These are phyloP conservation scores for Sarcoramphus papa DNA, from an alignment of 2,797 vertebrate species.

Conservation along the genomic window DNA sequence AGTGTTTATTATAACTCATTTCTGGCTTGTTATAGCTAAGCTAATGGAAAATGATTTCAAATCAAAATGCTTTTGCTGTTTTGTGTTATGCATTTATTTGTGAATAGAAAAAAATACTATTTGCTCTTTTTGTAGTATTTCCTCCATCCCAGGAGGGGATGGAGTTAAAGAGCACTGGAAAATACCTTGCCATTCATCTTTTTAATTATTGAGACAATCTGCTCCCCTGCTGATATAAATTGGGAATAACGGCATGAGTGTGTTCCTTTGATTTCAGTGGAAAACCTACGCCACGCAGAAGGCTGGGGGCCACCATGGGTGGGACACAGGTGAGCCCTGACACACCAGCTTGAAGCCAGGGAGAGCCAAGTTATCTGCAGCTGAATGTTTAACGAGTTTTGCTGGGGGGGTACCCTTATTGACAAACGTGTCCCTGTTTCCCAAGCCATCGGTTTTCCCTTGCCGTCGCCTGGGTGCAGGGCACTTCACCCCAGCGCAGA, in stretches of 20 bases:
- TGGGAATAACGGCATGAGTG: accelerated
- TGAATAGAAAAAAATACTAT: neutral
- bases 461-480: neutral
- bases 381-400: accelerated
- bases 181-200: neutral
- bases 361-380: neutral
- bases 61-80: neutral
- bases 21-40: neutral
- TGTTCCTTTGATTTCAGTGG: neutral
- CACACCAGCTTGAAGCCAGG: accelerated
- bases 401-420: accelerated
- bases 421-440: neutral
- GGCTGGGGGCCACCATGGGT: accelerated
- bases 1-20: neutral
- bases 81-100: neutral
- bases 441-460: neutral
- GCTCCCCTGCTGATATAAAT: neutral
- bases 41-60: neutral
- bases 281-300: accelerated
- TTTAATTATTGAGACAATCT: neutral
- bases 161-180: neutral
- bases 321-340: accelerated
- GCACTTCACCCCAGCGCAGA: too few relatives aligned
- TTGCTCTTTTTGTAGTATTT: neutral
- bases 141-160: neutral